These are phyloP conservation scores for Shargacucullia verbasci DNA, from an alignment of 2,888 invertebrate genomes.

Conservation along the genomic window DNA sequence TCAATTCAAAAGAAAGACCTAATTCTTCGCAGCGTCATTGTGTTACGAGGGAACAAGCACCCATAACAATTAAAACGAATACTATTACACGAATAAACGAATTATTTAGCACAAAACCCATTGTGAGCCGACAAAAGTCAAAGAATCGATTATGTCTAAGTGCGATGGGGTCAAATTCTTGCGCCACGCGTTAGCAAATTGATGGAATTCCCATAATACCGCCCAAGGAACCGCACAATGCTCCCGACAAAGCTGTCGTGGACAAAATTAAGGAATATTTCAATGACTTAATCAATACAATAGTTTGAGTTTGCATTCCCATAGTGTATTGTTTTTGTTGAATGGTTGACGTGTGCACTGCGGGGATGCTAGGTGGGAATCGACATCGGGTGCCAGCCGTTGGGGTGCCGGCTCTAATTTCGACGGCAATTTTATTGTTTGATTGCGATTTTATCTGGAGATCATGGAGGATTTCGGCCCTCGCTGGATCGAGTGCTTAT, in stretches of 20 bases:
- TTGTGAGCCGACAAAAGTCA: constrained; percentile 72
- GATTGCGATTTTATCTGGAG: constrained; percentile 87
- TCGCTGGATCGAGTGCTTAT: constrained; percentile 57
- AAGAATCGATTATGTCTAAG: constrained; percentile 73
- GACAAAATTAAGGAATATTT: constrained; percentile 81
- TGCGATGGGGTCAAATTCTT: constrained; percentile 71
- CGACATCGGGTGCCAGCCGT: constrained; percentile 80
- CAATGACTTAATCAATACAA: constrained; percentile 88
- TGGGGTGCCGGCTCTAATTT: constrained; percentile 75
- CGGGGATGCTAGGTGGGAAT: constrained; percentile 81
- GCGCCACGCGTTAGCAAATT: constrained; percentile 85
- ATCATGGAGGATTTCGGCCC: constrained; percentile 80
- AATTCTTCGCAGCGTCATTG: constrained; percentile 25
- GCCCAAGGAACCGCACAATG: constrained; percentile 79
- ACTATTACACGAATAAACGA: constrained; percentile 77
- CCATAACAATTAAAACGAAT: constrained; percentile 79
- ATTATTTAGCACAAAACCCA: constrained; percentile 80
- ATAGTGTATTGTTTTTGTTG: constrained; percentile 84
- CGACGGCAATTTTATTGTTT: constrained; percentile 77
- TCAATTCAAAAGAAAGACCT: constrained; percentile 19
- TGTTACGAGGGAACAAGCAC: constrained; percentile 60
- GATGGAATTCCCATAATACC: constrained; percentile 86
- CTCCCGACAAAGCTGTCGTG: constrained; percentile 67
- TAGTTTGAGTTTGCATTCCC: constrained; percentile 81
- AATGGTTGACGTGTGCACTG: constrained; percentile 71